Percentiles rank a stretch among this genome's conserved stretches.
Conservation (phyloP, 1,140 invertebrate genomes). For the Aphelenchoides fujianensis region DNA sequence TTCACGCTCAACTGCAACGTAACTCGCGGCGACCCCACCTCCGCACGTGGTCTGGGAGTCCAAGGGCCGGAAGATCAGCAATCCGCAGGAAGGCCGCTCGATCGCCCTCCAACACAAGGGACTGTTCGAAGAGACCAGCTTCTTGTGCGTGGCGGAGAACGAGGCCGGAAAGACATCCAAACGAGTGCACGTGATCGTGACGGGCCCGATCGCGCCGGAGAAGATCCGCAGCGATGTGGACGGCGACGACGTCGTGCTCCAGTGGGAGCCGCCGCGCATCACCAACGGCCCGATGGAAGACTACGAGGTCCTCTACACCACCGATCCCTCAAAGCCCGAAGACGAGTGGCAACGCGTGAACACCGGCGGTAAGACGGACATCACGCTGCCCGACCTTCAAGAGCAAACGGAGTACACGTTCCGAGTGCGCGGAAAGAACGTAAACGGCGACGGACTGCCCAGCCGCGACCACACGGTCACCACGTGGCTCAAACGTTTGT, state of each 20-base stretch:
- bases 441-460: constrained; percentile 52
- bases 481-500: constrained; percentile 51
- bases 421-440: constrained; percentile 53
- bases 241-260: constrained; percentile 51
- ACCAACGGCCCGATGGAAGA: constrained; percentile 60
- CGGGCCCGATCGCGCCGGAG: constrained; percentile 54
- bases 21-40: constrained; percentile 55
- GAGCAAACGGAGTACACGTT: constrained; percentile 56
- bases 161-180: constrained; percentile 56
- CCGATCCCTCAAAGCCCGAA: constrained; percentile 51
- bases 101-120: constrained; percentile 58
- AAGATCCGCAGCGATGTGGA: constrained; percentile 60
- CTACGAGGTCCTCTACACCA: constrained; percentile 60
- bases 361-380: constrained; percentile 40
- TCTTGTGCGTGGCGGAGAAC: constrained; percentile 60
- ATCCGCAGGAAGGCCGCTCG: constrained; percentile 41
- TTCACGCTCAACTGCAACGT: constrained; percentile 57
- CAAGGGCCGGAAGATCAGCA: constrained; percentile 49
- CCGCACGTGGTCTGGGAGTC: constrained; percentile 45
- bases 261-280: constrained; percentile 57
- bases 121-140: constrained; percentile 53
- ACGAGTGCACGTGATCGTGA: constrained; percentile 49
- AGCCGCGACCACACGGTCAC: constrained; percentile 53
- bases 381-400: constrained; percentile 43
- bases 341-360: constrained; percentile 49